Conservation (phyloP, 2,113 vertebrate genomes). For the Columba janthina region DNA sequence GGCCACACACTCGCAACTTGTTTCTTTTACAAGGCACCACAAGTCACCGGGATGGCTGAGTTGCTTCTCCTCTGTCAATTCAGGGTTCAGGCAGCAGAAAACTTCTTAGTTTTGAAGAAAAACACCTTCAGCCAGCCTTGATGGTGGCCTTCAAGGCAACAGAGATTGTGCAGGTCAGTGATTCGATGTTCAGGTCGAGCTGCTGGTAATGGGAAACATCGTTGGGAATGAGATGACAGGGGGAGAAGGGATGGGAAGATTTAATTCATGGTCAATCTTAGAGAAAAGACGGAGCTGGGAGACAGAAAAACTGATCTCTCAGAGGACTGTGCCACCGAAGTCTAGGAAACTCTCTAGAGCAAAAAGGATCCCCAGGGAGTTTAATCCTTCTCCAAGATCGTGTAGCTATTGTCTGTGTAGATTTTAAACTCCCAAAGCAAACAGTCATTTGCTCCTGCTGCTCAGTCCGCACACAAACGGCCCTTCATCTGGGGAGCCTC, state of each 20-base stretch:
- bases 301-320: neutral
- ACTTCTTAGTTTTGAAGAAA: neutral
- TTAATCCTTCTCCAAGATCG: neutral
- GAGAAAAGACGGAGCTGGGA: neutral
- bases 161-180: neutral
- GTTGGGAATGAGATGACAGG: neutral
- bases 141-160: neutral
- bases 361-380: neutral
- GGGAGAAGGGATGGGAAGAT: neutral
- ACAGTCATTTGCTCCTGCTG: neutral
- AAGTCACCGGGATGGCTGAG: neutral
- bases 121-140: neutral
- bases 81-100: neutral
- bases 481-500: neutral
- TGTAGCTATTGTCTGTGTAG: neutral
- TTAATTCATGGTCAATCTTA: neutral
- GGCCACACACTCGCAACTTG: neutral
- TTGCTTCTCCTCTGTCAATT: neutral
- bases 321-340: neutral
- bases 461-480: neutral
- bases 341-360: neutral
- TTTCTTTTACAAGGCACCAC: neutral
- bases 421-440: neutral
- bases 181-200: neutral
- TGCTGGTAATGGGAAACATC: neutral